phyloP scores from a whole-genome alignment of 2,797 vertebrate species.

The Nannoperca obscura region DNA sequence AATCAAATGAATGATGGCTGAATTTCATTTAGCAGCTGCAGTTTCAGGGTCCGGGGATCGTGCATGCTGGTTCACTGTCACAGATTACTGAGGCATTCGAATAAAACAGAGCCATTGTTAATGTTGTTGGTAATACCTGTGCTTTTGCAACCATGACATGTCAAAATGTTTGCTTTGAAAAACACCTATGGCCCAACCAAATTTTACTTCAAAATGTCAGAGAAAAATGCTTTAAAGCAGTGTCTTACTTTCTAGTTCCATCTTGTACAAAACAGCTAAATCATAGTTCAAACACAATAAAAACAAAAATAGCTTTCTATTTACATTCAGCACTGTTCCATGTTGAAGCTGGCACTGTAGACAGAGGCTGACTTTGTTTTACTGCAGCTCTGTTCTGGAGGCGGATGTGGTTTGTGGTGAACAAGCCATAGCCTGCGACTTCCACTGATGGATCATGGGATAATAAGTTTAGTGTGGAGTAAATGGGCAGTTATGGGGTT shows the following conservation, averaged over 20 bases:
- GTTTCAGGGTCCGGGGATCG: not conserved
- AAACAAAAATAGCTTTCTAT: conserved; percentile 34
- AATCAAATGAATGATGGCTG: not conserved
- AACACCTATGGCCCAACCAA: not conserved
- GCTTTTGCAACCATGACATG: not conserved
- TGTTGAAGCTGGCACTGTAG: conserved; percentile 16
- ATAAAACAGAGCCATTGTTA: not conserved
- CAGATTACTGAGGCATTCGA: not conserved
- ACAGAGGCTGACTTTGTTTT: conserved; percentile 47
- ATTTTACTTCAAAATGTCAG: conserved; percentile 11
- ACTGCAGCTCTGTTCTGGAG: conserved; percentile 33
- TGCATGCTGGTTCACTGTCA: not conserved
- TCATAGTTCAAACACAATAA: conserved; percentile 17
- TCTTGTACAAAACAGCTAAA: conserved; percentile 13
- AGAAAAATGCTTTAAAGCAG: not conserved
- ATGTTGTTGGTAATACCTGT: not conserved
- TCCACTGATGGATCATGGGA: conserved; percentile 54
- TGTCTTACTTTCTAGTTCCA: conserved; percentile 2
- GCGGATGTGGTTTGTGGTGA: conserved; percentile 58
- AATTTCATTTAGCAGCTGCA: not conserved
- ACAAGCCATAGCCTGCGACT: conserved; percentile 37
- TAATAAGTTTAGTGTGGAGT: conserved; percentile 51
- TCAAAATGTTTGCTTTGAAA: not conserved
- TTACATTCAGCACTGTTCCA: conserved; percentile 14
- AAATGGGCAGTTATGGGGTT: conserved; percentile 39